Percentiles rank a stretch among this genome's conserved stretches.
Conservation (phyloP, 1,140 invertebrate genomes). For the Prorops nasuta region DNA sequence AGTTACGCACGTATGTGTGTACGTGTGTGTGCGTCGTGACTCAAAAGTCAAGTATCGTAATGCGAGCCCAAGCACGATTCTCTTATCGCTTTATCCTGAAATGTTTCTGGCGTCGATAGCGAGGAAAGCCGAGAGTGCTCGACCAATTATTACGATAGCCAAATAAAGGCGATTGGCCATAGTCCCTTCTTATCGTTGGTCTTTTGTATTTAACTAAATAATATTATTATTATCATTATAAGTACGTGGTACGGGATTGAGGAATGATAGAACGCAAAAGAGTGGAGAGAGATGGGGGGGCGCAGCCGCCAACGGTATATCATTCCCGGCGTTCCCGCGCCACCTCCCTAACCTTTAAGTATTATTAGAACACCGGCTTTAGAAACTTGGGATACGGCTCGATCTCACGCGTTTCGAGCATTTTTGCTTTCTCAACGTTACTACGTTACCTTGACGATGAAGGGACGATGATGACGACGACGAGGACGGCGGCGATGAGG, state of each 20-base stretch:
- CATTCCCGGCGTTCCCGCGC: conserved; percentile 24
- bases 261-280: conserved; percentile 27
- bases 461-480: no score
- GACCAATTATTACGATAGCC: background rate
- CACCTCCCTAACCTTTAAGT: conserved; percentile 23
- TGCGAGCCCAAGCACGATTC: background rate
- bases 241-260: no score
- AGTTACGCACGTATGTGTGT: no score
- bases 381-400: conserved; percentile 1
- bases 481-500: no score
- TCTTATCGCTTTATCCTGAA: background rate
- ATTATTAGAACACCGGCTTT: conserved; percentile 43
- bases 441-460: no score
- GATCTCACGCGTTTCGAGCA: background rate
- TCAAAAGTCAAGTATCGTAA: no score
- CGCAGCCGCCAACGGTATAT: conserved; percentile 45
- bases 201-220: no score
- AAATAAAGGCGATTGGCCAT: no score
- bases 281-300: conserved; percentile 43
- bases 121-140: background rate
- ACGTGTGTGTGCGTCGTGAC: no score
- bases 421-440: background rate
- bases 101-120: background rate
- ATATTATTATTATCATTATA: no score
- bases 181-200: no score